Evolutionary conservation across 2,797 vertebrate genomes (phyloP).

Genomic region (Squalus acanthias): DNA sequence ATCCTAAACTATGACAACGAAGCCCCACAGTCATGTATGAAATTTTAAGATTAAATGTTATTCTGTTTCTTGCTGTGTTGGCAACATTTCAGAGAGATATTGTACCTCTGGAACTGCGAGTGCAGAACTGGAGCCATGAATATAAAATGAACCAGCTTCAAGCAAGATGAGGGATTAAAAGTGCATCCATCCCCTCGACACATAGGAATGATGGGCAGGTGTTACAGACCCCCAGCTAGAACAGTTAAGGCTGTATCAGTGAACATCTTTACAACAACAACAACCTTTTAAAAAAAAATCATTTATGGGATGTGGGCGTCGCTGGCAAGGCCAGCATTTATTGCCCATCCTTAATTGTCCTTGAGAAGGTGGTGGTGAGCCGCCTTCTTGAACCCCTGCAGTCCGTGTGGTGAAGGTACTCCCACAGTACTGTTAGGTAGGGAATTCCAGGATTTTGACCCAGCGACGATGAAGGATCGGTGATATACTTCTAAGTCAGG

Average conservation of each 20-base stretch:
- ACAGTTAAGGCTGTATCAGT: neutral
- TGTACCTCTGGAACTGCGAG: neutral
- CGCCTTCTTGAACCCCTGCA: too few relatives aligned
- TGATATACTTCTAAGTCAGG: too few relatives aligned
- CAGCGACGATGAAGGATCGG: too few relatives aligned
- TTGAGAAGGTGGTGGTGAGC: too few relatives aligned
- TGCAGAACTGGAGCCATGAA: neutral
- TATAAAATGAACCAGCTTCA: neutral
- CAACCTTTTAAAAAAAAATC: too few relatives aligned
- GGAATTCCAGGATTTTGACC: too few relatives aligned
- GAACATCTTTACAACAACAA: neutral
- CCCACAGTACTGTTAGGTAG: too few relatives aligned
- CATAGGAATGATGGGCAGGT: neutral
- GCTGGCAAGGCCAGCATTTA: too few relatives aligned
- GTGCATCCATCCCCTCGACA: neutral
- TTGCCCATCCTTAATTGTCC: too few relatives aligned
- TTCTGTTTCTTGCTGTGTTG: neutral
- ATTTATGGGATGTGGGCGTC: too few relatives aligned
- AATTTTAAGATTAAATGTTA: neutral
- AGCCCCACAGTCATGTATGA: neutral
- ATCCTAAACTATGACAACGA: neutral
- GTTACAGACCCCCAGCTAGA: neutral
- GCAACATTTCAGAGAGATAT: neutral
- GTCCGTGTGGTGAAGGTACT: too few relatives aligned
- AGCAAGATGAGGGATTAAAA: neutral